Conservation (phyloP, 2,888 invertebrate species). For the Trichogramma evanescens region DNA sequence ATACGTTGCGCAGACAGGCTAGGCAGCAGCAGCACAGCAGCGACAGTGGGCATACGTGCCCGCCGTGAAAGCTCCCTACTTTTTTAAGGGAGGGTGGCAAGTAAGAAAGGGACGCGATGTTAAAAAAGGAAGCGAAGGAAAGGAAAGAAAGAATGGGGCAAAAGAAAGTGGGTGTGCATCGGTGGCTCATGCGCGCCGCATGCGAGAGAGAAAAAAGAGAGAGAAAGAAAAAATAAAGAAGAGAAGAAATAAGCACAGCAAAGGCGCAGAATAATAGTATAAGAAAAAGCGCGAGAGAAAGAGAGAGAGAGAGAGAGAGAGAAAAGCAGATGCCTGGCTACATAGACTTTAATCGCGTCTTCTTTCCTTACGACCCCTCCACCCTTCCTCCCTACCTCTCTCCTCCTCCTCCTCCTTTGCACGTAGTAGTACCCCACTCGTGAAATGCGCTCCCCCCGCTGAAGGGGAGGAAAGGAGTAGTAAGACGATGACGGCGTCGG, state of each 20-base stretch:
- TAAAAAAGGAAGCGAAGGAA: too few species aligned
- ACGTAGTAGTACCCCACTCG: too few species aligned
- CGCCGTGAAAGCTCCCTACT: not conserved
- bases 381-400: too few species aligned
- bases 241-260: not conserved
- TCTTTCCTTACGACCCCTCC: too few species aligned
- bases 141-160: not conserved
- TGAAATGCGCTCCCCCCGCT: too few species aligned
- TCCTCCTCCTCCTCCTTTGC: too few species aligned
- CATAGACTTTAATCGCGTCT: too few species aligned
- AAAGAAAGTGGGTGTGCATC: not conserved
- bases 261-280: not conserved
- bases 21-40: not conserved
- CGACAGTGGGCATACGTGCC: not conserved
- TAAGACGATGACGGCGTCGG: too few species aligned
- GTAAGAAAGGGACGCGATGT: not conserved
- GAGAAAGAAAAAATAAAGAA: not conserved
- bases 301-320: not conserved
- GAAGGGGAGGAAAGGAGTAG: too few species aligned
- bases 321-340: too few species aligned
- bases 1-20: not conserved
- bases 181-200: not conserved
- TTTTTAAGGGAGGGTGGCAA: too few species aligned
- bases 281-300: not conserved
- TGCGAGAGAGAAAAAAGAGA: not conserved